phyloP scores from a whole-genome alignment of 2,113 vertebrate species.

The Solenodon paradoxus region DNA sequence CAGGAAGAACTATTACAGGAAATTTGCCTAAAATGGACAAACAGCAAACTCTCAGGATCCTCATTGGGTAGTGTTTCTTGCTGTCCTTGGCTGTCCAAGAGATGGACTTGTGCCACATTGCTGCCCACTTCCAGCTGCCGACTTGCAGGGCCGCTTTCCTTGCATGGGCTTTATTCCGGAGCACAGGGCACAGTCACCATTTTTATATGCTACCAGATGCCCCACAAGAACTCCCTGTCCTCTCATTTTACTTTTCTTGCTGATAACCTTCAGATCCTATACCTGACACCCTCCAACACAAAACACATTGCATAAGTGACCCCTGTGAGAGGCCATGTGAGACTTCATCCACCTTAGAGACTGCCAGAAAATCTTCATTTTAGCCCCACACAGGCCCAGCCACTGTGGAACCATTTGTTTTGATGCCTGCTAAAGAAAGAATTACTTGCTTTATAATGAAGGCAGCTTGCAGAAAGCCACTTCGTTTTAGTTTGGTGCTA shows the following conservation, averaged over 20 bases:
- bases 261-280: background rate
- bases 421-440: background rate
- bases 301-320: background rate
- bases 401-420: background rate
- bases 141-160: background rate
- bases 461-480: background rate
- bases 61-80: background rate
- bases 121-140: background rate
- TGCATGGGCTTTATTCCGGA: conserved; percentile 44
- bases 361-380: background rate
- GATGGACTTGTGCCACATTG: background rate
- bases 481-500: background rate
- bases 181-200: background rate
- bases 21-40: conserved; percentile 35
- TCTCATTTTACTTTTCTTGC: background rate
- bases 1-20: conserved; percentile 11
- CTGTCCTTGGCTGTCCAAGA: background rate
- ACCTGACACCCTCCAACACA: background rate
- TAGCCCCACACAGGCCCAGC: background rate
- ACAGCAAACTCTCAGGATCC: background rate
- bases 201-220: background rate
- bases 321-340: background rate
- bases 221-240: background rate
- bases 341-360: background rate
- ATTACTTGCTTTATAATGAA: background rate